These are phyloP conservation scores for Megalonaias nervosa DNA, from an alignment of 1,140 invertebrate species.

Conservation along the genomic window DNA sequence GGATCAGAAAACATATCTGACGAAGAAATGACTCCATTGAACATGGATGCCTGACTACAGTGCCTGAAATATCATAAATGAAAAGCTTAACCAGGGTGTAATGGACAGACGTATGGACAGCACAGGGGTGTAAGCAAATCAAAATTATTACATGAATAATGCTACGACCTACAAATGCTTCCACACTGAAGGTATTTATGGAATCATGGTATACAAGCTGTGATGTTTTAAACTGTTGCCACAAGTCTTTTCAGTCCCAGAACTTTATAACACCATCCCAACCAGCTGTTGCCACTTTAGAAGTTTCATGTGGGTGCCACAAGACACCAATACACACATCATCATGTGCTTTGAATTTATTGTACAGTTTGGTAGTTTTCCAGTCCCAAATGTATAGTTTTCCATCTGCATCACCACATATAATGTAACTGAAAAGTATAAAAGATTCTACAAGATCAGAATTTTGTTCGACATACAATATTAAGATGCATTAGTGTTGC, in stretches of 20 bases:
- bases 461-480: background rate
- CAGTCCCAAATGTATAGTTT: slow-evolving; percentile 99
- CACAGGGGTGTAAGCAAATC: background rate
- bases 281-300: slow-evolving; percentile 94
- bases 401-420: slow-evolving; percentile 99
- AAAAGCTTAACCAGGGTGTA: too few relatives aligned
- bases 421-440: slow-evolving; percentile 86
- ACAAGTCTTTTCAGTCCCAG: slow-evolving; percentile 85
- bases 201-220: background rate
- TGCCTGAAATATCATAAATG: too few relatives aligned
- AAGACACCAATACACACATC: slow-evolving; percentile 94
- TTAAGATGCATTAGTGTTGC: too few relatives aligned
- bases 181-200: background rate
- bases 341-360: slow-evolving; percentile 99
- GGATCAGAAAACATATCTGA: background rate
- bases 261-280: slow-evolving; percentile 99
- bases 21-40: too few relatives aligned
- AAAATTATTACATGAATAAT: background rate
- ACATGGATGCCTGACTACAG: too few relatives aligned
- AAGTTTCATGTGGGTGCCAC: slow-evolving; percentile 99
- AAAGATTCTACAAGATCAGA: background rate
- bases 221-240: background rate
- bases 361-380: slow-evolving; percentile 98
- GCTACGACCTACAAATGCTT: background rate
- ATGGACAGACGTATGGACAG: too few relatives aligned